These are phyloP conservation scores for Irena cyanogastra DNA, from an alignment of 2,113 vertebrate species.

Conservation along the genomic window DNA sequence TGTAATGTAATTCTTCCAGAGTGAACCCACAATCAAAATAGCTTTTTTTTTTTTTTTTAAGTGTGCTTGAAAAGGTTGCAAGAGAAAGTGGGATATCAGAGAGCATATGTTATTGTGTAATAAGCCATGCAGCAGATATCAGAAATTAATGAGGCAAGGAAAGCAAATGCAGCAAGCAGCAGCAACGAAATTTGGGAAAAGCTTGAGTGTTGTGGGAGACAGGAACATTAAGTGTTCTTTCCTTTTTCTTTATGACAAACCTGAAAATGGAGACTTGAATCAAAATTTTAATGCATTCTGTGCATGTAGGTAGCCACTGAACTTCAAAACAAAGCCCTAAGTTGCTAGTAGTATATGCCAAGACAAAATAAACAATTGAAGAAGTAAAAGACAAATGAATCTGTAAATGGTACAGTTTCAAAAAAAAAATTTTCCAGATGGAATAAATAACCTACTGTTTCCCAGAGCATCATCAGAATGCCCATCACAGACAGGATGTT, in stretches of 20 bases:
- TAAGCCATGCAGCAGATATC: not conserved
- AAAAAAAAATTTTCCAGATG: not conserved
- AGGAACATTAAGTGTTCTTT: not conserved
- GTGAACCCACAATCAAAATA: not conserved
- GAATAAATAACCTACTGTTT: not conserved
- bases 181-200: not conserved
- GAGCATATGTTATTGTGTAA: slow-evolving; percentile 20
- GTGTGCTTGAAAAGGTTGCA: not conserved
- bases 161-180: not conserved
- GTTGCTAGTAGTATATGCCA: rapidly evolving
- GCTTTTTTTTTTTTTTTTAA: not conserved
- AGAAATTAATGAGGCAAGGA: slow-evolving; percentile 37
- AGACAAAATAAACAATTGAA: not conserved
- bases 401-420: not conserved
- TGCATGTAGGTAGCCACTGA: not conserved
- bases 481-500: not conserved
- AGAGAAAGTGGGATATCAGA: not conserved
- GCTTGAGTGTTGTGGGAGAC: not conserved
- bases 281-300: not conserved
- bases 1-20: not conserved
- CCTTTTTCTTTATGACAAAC: not conserved
- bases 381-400: not conserved
- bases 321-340: not conserved
- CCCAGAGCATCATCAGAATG: not conserved
- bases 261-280: not conserved